Percentiles rank a stretch among this genome's conserved stretches.
Conservation (phyloP, 2,113 vertebrate genomes). For the Pseudorhombus dupliciocellatus region DNA sequence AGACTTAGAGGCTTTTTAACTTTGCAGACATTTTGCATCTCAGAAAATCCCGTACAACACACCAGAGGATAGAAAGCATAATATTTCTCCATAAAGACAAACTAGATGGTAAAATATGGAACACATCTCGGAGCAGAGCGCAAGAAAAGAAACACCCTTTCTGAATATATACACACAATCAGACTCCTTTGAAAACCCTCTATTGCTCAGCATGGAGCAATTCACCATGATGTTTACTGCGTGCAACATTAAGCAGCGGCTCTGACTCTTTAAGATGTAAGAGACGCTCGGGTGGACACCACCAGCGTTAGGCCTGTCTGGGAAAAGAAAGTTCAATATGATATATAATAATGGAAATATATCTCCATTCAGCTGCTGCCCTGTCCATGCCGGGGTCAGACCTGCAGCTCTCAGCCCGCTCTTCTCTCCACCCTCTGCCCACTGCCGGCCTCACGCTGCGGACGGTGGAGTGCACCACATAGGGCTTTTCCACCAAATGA, state of each 20-base stretch:
- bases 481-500: too few relatives aligned
- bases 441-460: constrained; percentile 30
- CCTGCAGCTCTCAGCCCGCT: constrained; percentile 35
- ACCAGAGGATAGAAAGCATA: too few relatives aligned
- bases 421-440: constrained; percentile 34
- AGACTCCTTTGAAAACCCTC: neutral
- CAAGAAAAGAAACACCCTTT: neutral
- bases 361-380: constrained; percentile 48
- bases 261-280: constrained; percentile 10
- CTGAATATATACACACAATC: neutral
- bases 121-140: neutral
- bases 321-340: constrained; percentile 23
- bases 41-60: too few relatives aligned
- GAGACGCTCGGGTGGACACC: constrained; percentile 29
- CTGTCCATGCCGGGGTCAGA: constrained; percentile 57
- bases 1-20: too few relatives aligned
- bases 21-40: too few relatives aligned
- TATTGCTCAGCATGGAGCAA: constrained; percentile 3
- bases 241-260: too few relatives aligned
- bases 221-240: neutral
- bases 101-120: too few relatives aligned
- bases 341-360: constrained; percentile 21
- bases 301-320: constrained; percentile 17
- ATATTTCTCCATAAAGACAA: neutral
- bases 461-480: constrained; percentile 12